Conservation (phyloP, 2,797 vertebrate species). For the Mionectes olivaceus region DNA sequence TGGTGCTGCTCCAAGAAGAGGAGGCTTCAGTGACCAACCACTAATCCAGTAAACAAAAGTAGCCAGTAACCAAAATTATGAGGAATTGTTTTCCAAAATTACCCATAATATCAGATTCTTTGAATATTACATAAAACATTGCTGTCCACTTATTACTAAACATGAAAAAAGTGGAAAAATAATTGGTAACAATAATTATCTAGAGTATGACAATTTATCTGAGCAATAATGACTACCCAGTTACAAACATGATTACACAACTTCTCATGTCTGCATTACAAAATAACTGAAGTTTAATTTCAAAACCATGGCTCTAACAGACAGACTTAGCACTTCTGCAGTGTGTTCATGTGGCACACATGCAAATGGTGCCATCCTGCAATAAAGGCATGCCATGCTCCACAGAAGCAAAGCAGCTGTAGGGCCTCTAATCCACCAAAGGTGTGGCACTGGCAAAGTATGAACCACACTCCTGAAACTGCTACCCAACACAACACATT, state of each 20-base stretch:
- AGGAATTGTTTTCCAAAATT: constrained; percentile 39
- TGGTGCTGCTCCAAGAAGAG: neutral
- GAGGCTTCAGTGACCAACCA: constrained; percentile 45
- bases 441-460: neutral
- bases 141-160: neutral
- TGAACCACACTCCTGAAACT: neutral
- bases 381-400: neutral
- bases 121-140: neutral
- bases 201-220: constrained; percentile 51
- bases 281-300: constrained; percentile 61
- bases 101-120: neutral
- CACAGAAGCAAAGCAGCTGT: neutral
- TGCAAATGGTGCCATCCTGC: neutral
- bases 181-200: constrained; percentile 13
- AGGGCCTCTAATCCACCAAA: neutral
- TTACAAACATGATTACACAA: constrained; percentile 52
- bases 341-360: neutral
- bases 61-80: constrained; percentile 57
- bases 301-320: constrained; percentile 50
- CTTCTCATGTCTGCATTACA: constrained; percentile 52
- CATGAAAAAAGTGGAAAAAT: constrained; percentile 17
- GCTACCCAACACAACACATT: neutral
- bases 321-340: neutral
- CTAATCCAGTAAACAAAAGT: constrained; percentile 15
- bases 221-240: constrained; percentile 64